A percentile compares a stretch with the other conserved stretches of the same genome.
Evolutionary conservation across 2,888 invertebrate species (phyloP).

Genomic region (Eupithecia centaureata): DNA sequence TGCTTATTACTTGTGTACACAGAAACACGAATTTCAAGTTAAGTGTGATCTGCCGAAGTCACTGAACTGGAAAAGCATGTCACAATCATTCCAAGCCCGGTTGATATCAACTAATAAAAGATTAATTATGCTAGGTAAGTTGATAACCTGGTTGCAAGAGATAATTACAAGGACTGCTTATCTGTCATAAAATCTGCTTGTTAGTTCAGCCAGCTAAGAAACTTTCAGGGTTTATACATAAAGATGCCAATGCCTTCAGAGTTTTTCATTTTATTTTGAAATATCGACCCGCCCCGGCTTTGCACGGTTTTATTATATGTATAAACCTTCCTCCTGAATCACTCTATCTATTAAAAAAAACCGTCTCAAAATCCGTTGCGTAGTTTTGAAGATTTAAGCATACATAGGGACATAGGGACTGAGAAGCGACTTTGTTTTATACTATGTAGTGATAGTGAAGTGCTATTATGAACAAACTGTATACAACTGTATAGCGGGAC

Average conservation of each 20-base stretch:
- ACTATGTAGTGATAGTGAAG: too few relatives aligned
- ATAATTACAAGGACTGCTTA: slow-evolving; percentile 18
- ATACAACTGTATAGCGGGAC: not conserved
- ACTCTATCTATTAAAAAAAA: too few relatives aligned
- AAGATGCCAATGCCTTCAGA: not conserved
- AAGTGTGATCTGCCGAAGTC: slow-evolving; percentile 38
- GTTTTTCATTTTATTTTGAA: not conserved
- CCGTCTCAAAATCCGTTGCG: too few relatives aligned
- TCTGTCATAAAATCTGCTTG: slow-evolving; percentile 5
- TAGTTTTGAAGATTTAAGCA: too few relatives aligned
- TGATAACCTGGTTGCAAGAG: slow-evolving; percentile 25
- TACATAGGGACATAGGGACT: too few relatives aligned
- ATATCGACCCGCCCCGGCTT: too few relatives aligned
- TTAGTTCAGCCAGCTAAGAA: slow-evolving; percentile 11
- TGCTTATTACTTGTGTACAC: slow-evolving; percentile 43
- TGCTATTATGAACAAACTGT: not conserved
- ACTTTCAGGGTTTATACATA: not conserved
- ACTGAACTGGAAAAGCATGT: slow-evolving; percentile 42
- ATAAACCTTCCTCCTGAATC: too few relatives aligned
- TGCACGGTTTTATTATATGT: too few relatives aligned
- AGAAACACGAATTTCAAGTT: slow-evolving; percentile 44
- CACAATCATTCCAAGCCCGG: slow-evolving; percentile 23
- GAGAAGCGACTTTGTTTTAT: too few relatives aligned
- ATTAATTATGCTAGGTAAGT: slow-evolving; percentile 32
- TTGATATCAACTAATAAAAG: slow-evolving; percentile 22